A percentile compares a stretch with the other conserved stretches of the same genome.
Conservation (phyloP, 2,797 vertebrate genomes). For the Parotocinclus haroldoi region DNA sequence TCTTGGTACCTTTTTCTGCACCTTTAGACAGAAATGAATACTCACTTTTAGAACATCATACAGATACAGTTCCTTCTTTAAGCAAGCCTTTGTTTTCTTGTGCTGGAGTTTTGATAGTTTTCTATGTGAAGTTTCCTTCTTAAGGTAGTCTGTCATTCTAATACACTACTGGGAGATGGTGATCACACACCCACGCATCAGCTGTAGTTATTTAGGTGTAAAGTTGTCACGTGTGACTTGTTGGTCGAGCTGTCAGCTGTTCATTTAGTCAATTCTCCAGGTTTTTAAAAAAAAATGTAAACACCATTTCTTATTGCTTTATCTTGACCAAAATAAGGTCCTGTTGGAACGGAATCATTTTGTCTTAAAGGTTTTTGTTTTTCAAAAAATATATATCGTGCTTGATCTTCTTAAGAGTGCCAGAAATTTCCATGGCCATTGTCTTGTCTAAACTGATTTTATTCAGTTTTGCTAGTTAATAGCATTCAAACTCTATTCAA, state of each 20-base stretch:
- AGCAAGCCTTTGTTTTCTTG: conserved; percentile 40
- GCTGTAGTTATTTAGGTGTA: conserved; percentile 10
- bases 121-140: conserved; percentile 31
- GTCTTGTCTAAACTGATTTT: too few relatives aligned
- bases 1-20: conserved; percentile 42
- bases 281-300: too few relatives aligned
- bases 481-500: too few relatives aligned
- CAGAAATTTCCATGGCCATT: too few relatives aligned
- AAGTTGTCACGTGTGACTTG: conserved; percentile 21
- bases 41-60: conserved; percentile 10
- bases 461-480: too few relatives aligned
- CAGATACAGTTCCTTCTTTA: conserved; percentile 34
- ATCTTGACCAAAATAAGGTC: too few relatives aligned
- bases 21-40: conserved; percentile 12
- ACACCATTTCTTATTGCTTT: too few relatives aligned
- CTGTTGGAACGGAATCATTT: too few relatives aligned
- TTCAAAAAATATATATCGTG: too few relatives aligned
- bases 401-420: too few relatives aligned
- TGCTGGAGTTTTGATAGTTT: conserved; percentile 37
- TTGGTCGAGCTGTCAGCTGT: background rate
- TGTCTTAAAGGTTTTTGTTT: too few relatives aligned
- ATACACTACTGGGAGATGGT: conserved; percentile 18
- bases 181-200: background rate
- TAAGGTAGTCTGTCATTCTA: conserved; percentile 23
- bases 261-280: too few relatives aligned